These are phyloP conservation scores for Vannuccia rotundouncinata DNA, from an alignment of 2,888 invertebrate species.

Conservation along the genomic window DNA sequence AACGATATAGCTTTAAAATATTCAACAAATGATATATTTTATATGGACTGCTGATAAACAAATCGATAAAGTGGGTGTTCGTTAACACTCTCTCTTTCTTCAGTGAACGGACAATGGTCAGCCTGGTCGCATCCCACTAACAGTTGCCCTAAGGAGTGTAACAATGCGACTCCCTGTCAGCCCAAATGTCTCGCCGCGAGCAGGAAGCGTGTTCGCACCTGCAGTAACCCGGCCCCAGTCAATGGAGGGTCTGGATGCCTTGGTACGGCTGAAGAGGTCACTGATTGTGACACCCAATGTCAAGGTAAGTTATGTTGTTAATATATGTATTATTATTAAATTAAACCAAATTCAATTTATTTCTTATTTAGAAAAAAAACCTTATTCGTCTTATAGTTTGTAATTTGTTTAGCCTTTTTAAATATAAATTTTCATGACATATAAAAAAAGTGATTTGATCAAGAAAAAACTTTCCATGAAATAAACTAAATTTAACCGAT, in stretches of 20 bases:
- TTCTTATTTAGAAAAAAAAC: background rate
- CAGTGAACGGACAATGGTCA: conserved; percentile 91
- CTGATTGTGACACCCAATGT: conserved; percentile 74
- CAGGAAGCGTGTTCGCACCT: conserved; percentile 73
- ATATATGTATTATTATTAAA: background rate
- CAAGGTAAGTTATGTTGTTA: background rate
- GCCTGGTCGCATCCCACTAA: conserved; percentile 62
- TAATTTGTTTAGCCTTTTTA: too few relatives aligned
- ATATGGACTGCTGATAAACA: too few relatives aligned
- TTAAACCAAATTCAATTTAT: background rate
- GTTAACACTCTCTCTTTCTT: too few relatives aligned
- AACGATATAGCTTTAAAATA: too few relatives aligned
- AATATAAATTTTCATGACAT: too few relatives aligned
- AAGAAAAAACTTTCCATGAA: too few relatives aligned
- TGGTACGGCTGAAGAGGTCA: conserved; percentile 74
- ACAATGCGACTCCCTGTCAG: conserved; percentile 65
- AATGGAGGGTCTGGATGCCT: conserved; percentile 80
- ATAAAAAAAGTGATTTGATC: too few relatives aligned
- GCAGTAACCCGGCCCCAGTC: conserved; percentile 79
- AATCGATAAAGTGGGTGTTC: too few relatives aligned
- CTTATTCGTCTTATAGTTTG: background rate
- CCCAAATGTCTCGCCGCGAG: conserved; percentile 70
- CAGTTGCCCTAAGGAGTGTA: conserved; percentile 8
- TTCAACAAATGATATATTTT: too few relatives aligned
- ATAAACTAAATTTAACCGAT: background rate